Percentiles rank a stretch among this genome's conserved stretches.
Evolutionary conservation across 2,113 vertebrate species (phyloP).

Genomic region (Seriola rivoliana): DNA sequence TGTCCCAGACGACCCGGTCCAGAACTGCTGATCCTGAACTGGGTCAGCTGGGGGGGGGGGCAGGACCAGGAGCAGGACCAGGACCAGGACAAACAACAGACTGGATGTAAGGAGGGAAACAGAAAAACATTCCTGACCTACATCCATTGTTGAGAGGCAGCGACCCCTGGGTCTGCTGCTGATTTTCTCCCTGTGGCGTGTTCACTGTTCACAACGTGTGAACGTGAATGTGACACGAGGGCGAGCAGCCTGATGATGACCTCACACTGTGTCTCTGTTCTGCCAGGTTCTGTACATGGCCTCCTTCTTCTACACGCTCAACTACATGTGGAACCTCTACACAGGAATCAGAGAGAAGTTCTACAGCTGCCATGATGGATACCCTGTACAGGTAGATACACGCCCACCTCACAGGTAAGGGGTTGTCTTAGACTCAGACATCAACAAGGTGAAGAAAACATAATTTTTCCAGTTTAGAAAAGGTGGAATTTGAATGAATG

Average conservation of each 20-base stretch:
- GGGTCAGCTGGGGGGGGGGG: constrained; percentile 36
- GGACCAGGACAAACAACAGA: neutral
- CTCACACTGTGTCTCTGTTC: neutral
- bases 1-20: neutral
- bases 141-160: constrained; percentile 33
- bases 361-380: constrained; percentile 70
- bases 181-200: neutral
- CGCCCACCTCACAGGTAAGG: neutral
- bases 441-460: no score
- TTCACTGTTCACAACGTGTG: neutral
- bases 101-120: neutral
- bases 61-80: constrained; percentile 49
- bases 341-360: constrained; percentile 84
- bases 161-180: neutral
- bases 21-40: constrained; percentile 14
- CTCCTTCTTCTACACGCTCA: constrained; percentile 91
- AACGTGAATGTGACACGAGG: neutral
- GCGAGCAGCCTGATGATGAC: no score
- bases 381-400: constrained; percentile 78
- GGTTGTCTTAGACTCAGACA: no score
- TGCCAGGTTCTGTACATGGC: constrained; percentile 89
- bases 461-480: no score
- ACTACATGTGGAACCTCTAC: constrained; percentile 90
- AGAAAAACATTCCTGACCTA: constrained; percentile 66
- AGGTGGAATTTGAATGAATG: no score